Conservation (phyloP, 2,113 vertebrate species). For the Tretioscincus oriximinensis region DNA sequence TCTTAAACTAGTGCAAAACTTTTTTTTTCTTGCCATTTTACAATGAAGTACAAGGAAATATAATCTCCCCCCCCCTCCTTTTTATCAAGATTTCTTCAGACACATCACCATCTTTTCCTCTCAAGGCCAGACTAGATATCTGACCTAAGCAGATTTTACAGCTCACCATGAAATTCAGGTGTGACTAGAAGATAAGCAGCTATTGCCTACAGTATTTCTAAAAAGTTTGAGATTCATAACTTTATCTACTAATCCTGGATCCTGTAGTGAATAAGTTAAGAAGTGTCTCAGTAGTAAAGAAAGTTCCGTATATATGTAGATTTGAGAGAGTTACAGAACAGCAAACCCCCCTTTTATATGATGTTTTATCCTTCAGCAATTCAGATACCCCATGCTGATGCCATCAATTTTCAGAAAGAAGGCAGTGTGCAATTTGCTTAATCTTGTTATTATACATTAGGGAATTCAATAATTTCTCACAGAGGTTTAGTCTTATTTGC, state of each 20-base stretch:
- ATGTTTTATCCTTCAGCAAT: background rate
- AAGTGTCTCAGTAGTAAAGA: background rate
- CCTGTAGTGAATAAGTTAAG: background rate
- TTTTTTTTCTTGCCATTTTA: constrained; percentile 16
- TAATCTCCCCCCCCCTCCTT: background rate
- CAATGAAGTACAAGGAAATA: constrained; percentile 10
- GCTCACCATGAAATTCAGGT: constrained; percentile 33
- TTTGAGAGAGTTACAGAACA: background rate
- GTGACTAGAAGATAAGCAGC: constrained; percentile 23
- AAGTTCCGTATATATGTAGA: background rate
- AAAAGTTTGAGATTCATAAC: constrained; percentile 11
- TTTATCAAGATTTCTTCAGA: constrained; percentile 32
- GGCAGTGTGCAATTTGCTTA: background rate
- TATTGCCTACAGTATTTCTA: constrained; percentile 1
- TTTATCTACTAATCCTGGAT: background rate
- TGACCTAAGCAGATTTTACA: constrained; percentile 36
- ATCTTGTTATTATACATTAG: background rate
- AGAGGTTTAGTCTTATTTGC: background rate
- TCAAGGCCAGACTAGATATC: constrained; percentile 16
- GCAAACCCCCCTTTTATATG: background rate
- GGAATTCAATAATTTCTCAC: background rate
- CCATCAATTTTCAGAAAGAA: background rate
- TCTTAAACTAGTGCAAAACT: constrained; percentile 36
- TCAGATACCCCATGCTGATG: background rate
- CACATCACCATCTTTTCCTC: constrained; percentile 26